phyloP scores from a whole-genome alignment of 2,113 vertebrate species.

The Halcyon malimbica region DNA sequence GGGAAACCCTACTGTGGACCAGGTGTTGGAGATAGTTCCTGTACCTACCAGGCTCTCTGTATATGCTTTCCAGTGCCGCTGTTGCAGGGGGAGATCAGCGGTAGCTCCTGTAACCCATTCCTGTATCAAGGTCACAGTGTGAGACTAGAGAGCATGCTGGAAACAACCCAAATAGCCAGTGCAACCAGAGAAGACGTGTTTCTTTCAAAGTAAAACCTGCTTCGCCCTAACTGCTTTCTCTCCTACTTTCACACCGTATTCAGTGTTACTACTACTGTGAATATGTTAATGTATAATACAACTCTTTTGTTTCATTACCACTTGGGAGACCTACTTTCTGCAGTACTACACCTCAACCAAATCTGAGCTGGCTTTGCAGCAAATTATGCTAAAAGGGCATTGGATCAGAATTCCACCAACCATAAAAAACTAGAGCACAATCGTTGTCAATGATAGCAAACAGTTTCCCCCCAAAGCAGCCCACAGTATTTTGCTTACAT shows the following conservation, averaged over 20 bases:
- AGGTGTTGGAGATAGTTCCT: not conserved
- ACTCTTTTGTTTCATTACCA: not conserved
- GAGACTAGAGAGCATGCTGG: not conserved
- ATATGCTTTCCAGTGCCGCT: not conserved
- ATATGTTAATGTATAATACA: not conserved
- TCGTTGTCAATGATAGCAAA: not conserved
- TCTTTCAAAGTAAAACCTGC: not conserved
- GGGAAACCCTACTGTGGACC: not conserved
- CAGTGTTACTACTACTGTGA: not conserved
- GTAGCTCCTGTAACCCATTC: not conserved
- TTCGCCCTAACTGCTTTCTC: not conserved
- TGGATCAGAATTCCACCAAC: not conserved
- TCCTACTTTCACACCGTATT: not conserved
- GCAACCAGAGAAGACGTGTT: not conserved
- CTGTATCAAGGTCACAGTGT: not conserved
- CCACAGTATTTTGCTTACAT: not conserved
- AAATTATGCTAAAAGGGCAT: not conserved
- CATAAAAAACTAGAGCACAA: not conserved
- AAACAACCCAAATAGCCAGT: not conserved
- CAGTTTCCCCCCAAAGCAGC: not conserved
- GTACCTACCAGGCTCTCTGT: not conserved
- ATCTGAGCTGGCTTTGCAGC: not conserved
- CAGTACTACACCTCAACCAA: not conserved
- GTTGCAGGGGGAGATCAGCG: not conserved
- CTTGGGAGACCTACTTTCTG: not conserved